Evolutionary conservation across 1,140 invertebrate species (phyloP).

Genomic region (Pseudoatta argentina): DNA sequence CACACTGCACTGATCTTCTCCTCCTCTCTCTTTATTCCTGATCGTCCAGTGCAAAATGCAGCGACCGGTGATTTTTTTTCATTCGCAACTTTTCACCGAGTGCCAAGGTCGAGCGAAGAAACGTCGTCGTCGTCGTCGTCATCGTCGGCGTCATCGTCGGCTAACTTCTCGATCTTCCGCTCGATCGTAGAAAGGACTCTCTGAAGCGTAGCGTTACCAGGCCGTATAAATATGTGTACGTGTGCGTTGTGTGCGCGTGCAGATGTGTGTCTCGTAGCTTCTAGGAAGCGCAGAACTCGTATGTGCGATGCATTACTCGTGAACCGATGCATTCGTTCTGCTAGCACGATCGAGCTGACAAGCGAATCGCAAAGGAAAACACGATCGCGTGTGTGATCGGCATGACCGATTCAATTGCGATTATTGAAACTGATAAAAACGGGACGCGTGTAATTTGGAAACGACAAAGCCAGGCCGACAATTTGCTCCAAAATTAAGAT

Average conservation of each 20-base stretch:
- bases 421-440: conserved; percentile 17
- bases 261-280: conserved; percentile 1
- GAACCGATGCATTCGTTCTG: conserved; percentile 10
- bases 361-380: background rate
- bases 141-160: background rate
- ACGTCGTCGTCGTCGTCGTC: background rate
- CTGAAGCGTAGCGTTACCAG: conserved; percentile 39
- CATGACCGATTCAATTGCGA: background rate
- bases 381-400: background rate
- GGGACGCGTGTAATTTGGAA: background rate
- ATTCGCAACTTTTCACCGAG: conserved; percentile 55
- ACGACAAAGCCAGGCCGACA: background rate
- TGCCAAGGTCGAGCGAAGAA: conserved; percentile 50
- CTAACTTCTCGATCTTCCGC: conserved; percentile 48
- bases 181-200: conserved; percentile 42
- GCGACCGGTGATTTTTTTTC: conserved; percentile 32
- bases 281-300: conserved; percentile 38
- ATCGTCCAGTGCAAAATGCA: conserved; percentile 7
- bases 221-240: background rate
- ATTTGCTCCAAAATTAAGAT: background rate
- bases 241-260: too few relatives aligned
- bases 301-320: background rate
- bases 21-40: background rate
- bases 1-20: background rate
- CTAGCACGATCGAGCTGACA: background rate